phyloP scores from a whole-genome alignment of 2,888 invertebrate species.

The Sminthurinus aureus region DNA sequence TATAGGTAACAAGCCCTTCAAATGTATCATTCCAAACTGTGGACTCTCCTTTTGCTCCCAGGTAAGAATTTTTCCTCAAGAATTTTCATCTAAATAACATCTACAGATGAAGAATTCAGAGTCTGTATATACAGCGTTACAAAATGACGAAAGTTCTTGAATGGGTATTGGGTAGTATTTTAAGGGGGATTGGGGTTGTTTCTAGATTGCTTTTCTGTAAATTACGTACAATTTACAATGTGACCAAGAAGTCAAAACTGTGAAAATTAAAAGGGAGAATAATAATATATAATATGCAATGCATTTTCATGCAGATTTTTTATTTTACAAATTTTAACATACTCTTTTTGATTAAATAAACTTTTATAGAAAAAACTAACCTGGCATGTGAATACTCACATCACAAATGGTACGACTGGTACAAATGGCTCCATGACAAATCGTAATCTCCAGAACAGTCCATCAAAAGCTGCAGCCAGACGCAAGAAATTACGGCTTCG shows the following conservation, averaged over 20 bases:
- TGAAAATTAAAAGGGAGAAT: not conserved
- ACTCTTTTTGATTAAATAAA: too few relatives aligned
- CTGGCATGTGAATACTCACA: conserved; percentile 93
- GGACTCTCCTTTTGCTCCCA: conserved; percentile 68
- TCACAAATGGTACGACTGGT: conserved; percentile 69
- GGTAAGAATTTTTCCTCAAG: conserved; percentile 50
- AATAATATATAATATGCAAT: not conserved
- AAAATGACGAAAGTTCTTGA: not conserved
- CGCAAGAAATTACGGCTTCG: conserved; percentile 81
- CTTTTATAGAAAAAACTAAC: conserved; percentile 76
- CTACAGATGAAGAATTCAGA: not conserved
- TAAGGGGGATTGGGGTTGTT: not conserved
- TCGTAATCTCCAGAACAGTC: conserved; percentile 75
- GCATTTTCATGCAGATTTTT: too few relatives aligned
- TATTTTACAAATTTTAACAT: too few relatives aligned
- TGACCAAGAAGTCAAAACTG: not conserved
- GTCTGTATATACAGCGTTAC: not conserved
- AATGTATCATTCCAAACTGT: conserved; percentile 95
- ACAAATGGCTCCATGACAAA: conserved; percentile 66
- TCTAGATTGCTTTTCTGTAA: not conserved
- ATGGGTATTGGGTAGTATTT: not conserved
- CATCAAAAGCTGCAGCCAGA: conserved; percentile 81
- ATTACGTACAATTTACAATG: too few relatives aligned
- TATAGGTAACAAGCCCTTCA: conserved; percentile 81
- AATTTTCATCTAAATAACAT: not conserved